These are phyloP conservation scores for Panthera uncia DNA, from an alignment of 2,113 vertebrate species.

Conservation along the genomic window DNA sequence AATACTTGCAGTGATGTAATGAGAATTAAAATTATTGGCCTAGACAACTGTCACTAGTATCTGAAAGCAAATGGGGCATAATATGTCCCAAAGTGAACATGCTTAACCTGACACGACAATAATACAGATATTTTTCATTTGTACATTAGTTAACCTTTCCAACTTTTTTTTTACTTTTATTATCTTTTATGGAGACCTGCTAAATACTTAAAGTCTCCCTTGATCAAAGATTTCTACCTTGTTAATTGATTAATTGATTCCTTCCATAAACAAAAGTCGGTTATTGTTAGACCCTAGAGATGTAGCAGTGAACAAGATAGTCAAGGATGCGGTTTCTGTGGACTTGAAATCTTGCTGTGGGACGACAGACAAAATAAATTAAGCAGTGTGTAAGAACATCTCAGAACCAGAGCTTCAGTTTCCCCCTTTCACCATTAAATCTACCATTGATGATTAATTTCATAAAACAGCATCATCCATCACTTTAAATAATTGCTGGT, in stretches of 20 bases:
- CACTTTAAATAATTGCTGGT: constrained; percentile 21
- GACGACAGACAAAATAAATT: neutral
- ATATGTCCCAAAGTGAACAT: neutral
- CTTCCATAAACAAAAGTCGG: neutral
- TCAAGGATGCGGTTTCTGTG: neutral
- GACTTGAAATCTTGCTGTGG: neutral
- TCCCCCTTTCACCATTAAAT: neutral
- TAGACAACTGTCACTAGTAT: neutral
- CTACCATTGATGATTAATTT: neutral
- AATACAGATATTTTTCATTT: neutral
- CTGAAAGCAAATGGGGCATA: neutral
- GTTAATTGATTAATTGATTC: neutral
- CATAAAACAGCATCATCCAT: neutral
- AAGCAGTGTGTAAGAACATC: neutral
- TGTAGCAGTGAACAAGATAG: neutral
- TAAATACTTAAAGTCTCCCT: neutral
- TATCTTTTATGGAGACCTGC: neutral
- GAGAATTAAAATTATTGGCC: constrained; percentile 32
- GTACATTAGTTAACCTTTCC: neutral
- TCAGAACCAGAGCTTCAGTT: neutral
- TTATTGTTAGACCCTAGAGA: neutral
- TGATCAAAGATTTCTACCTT: neutral
- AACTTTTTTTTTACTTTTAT: neutral
- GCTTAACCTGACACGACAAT: neutral
- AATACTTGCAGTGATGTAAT: constrained; percentile 25